Evolutionary conservation across 2,113 vertebrate species (phyloP).

Genomic region (Psittacula cyanocephala): DNA sequence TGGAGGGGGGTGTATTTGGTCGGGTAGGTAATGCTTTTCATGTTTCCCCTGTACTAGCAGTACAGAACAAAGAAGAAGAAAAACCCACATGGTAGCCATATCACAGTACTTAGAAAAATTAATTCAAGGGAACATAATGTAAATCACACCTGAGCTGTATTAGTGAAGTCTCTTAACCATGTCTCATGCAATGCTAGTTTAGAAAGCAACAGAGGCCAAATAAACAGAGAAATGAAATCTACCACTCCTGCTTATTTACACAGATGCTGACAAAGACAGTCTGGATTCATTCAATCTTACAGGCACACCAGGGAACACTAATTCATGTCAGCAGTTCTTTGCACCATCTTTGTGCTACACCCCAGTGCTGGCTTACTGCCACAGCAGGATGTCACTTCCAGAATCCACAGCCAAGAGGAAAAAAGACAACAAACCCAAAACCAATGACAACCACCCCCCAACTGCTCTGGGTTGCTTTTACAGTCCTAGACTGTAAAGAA

Average conservation of each 20-base stretch:
- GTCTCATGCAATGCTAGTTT: background rate
- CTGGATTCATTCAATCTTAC: background rate
- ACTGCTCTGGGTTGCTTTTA: background rate
- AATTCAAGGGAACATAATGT: background rate
- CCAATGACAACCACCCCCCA: background rate
- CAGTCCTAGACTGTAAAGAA: background rate
- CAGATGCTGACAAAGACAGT: slow-evolving; percentile 19
- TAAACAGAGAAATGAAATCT: background rate
- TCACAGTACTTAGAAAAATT: background rate
- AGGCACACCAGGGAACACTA: slow-evolving; percentile 17
- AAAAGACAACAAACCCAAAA: background rate
- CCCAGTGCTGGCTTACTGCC: background rate
- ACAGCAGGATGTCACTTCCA: background rate
- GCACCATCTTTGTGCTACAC: background rate
- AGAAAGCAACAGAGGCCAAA: background rate
- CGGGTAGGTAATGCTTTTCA: background rate
- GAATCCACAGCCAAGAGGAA: background rate
- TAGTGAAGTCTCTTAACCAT: background rate
- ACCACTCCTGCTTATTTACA: background rate
- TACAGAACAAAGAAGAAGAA: background rate
- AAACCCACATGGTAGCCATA: background rate
- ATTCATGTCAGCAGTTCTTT: slow-evolving; percentile 10
- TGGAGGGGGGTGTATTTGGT: accelerated
- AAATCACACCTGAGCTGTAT: background rate
- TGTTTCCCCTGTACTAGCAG: background rate